Evolutionary conservation across 2,797 vertebrate genomes (phyloP).

Genomic region (Gastrophryne carolinensis): DNA sequence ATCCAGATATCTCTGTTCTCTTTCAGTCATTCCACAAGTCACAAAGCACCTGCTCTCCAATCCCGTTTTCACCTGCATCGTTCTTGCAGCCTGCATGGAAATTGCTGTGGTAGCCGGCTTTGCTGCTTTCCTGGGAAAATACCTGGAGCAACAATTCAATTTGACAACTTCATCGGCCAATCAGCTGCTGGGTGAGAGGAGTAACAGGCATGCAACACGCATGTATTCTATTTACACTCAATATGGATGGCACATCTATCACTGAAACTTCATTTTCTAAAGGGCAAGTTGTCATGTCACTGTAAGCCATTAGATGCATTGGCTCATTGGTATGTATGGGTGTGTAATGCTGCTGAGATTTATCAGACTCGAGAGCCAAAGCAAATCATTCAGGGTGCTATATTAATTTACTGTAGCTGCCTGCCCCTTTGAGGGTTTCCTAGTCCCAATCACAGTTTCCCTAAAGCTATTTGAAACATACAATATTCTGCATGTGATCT

Average conservation of each 20-base stretch:
- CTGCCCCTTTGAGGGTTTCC: too few species aligned
- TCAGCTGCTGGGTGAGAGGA: conserved; percentile 87
- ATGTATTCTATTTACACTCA: background rate
- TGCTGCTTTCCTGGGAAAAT: conserved; percentile 94
- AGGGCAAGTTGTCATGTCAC: background rate
- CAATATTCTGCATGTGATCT: too few species aligned
- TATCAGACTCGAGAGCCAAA: background rate
- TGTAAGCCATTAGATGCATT: background rate
- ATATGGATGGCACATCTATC: background rate
- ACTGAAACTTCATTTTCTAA: background rate
- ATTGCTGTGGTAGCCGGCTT: conserved; percentile 96
- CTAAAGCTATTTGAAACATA: too few species aligned
- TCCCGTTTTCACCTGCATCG: conserved; percentile 96
- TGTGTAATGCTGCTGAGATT: background rate
- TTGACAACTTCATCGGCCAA: conserved; percentile 96
- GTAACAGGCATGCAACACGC: background rate
- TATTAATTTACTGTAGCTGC: too few species aligned
- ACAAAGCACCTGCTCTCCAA: conserved; percentile 95
- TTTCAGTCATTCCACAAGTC: conserved; percentile 92
- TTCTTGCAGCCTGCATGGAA: conserved; percentile 97
- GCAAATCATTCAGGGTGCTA: background rate
- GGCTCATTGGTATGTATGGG: background rate
- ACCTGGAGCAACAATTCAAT: conserved; percentile 98
- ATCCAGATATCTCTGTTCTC: conserved; percentile 15
- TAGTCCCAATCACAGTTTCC: too few species aligned